Evolutionary conservation across 1,140 invertebrate species (phyloP), one percentile per base, ranked within the genome.

Genomic region (Ceratina australensis): DNA sequence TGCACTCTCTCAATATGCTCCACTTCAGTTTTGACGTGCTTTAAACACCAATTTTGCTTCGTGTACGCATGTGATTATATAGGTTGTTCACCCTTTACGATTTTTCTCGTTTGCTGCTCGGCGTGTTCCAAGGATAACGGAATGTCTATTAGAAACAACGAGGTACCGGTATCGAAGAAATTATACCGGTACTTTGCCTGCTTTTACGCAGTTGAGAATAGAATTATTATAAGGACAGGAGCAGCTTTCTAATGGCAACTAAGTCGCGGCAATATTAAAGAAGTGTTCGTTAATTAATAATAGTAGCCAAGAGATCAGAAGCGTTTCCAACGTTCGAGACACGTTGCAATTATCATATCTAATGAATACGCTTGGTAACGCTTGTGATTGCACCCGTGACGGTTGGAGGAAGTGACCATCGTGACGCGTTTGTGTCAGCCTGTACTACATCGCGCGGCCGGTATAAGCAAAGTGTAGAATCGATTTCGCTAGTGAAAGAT

Each of bases 401-500:
- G 42, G 16, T 24, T 12, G 3, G 0, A 28, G n/a, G 15, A 33
- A 10, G 56, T 7, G 12, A 4, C 18, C 1, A 10, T 42, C 33
- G 33, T 42, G 33, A 42, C 33, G 22, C 12, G 26, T n/a, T 26
- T 20, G 42, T 28, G 22, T 47, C 5, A 5, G 15, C 0, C 24
- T 47, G 54, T 10, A 18, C 33, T 15, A 4, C 33, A 33, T 33
- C 2, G 33, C 7, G 7, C 3, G 24, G 3, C 13, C 16, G 13
- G 18, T 61, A 15, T 54, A 16, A 42, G 12, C 47, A 22, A 61
- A 24, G 67, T 56, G 54, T 72, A 64, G 67, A 83, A 83, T 84
- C 68, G 81, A 87, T 84, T 82, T 87, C 68, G 66, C 78, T 79
- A 64, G 52, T 65, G 33, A 63, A 81, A 86, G 69, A 77, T 71